Conservation (phyloP, 2,888 invertebrate genomes). For the Stratiomys singularior region DNA sequence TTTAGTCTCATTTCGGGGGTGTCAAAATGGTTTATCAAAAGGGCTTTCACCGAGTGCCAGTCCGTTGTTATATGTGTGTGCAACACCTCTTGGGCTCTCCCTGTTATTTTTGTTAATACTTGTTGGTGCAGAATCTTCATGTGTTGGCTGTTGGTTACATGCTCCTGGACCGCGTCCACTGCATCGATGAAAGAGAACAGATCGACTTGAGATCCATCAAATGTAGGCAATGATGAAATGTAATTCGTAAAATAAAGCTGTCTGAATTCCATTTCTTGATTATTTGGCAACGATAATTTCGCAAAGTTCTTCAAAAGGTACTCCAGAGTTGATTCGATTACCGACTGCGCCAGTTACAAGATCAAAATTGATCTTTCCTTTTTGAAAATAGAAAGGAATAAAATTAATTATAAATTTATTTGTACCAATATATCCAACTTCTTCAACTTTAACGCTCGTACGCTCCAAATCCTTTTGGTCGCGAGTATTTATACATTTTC, state of each 20-base stretch:
- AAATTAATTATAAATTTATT: too few relatives aligned
- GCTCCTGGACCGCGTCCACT: neutral
- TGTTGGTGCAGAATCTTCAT: neutral
- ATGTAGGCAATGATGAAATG: neutral
- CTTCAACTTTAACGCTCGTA: too few relatives aligned
- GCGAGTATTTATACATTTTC: too few relatives aligned
- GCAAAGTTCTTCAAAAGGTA: neutral
- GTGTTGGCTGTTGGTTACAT: neutral
- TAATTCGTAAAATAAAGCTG: neutral
- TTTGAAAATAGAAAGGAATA: too few relatives aligned
- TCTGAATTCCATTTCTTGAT: neutral
- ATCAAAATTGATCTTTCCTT: too few relatives aligned
- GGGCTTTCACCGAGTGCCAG: slow-evolving; percentile 5
- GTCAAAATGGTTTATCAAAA: slow-evolving; percentile 27
- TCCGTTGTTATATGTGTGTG: slow-evolving; percentile 31
- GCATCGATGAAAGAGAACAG: neutral
- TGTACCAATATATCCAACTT: too few relatives aligned
- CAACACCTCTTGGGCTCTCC: neutral
- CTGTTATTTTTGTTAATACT: neutral
- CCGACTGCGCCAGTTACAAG: slow-evolving; percentile 16
- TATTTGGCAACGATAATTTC: neutral
- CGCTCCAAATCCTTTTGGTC: too few relatives aligned
- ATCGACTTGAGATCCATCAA: neutral
- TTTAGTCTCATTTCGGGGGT: slow-evolving; percentile 24
- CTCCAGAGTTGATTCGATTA: slow-evolving; percentile 7